Percentiles rank a stretch among this genome's conserved stretches.
These are phyloP conservation scores for Synanceia verrucosa DNA, from an alignment of 2,797 vertebrate genomes.

Conservation along the genomic window DNA sequence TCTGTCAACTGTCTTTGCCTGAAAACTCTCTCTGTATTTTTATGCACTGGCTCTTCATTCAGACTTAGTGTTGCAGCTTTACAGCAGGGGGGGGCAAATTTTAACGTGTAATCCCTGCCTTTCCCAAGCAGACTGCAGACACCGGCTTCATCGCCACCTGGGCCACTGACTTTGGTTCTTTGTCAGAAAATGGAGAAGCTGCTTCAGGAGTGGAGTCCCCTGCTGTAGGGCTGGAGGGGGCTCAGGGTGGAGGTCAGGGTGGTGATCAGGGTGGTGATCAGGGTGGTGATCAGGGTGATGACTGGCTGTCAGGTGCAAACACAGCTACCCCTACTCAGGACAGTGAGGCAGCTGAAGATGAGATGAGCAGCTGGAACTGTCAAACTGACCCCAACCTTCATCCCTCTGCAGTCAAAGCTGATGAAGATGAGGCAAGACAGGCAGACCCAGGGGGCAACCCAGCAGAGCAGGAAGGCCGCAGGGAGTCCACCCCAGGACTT, in stretches of 20 bases:
- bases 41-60: background rate
- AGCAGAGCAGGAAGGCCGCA: slow-evolving; percentile 33
- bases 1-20: background rate
- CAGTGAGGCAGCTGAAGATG: slow-evolving; percentile 58
- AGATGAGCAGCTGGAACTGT: slow-evolving; percentile 80
- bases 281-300: slow-evolving; percentile 62
- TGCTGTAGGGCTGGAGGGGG: slow-evolving; percentile 59
- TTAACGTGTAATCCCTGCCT: slow-evolving; percentile 48
- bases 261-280: slow-evolving; percentile 72
- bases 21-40: background rate
- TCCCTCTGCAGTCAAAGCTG: slow-evolving; percentile 39
- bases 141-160: slow-evolving; percentile 77
- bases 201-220: slow-evolving; percentile 28
- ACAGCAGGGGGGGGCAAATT: slow-evolving; percentile 30
- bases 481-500: slow-evolving; percentile 79
- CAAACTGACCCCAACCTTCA: slow-evolving; percentile 71
- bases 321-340: slow-evolving; percentile 64
- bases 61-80: background rate
- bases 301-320: slow-evolving; percentile 47
- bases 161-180: slow-evolving; percentile 86
- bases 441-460: slow-evolving; percentile 21
- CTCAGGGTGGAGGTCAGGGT: slow-evolving; percentile 52
- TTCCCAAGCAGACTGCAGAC: slow-evolving; percentile 83
- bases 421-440: slow-evolving; percentile 36
- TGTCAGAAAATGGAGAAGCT: slow-evolving; percentile 67